These are phyloP conservation scores for Archaeoteleia sp. DNA, from an alignment of 2,888 invertebrate genomes.

Conservation along the genomic window DNA sequence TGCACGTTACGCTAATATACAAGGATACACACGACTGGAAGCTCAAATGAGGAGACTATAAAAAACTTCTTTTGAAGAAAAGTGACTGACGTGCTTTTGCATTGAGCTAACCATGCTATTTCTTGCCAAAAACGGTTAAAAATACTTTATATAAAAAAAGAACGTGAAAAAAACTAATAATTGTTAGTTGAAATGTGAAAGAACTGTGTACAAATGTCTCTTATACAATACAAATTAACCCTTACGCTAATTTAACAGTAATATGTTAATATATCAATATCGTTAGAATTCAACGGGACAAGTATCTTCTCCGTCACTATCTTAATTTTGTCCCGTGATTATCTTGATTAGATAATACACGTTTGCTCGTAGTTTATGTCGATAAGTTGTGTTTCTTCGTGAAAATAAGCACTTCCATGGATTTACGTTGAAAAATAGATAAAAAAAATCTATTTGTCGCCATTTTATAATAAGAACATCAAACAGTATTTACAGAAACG, in stretches of 20 bases:
- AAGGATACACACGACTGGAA: conserved; percentile 40
- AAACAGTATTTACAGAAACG: too few species aligned
- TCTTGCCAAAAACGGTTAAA: conserved; percentile 15
- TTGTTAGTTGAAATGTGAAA: conserved; percentile 63
- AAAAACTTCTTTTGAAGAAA: conserved; percentile 8
- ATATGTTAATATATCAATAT: conserved; percentile 34
- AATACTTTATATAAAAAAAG: conserved; percentile 27
- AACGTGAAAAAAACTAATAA: too few species aligned
- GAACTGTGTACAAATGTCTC: conserved; percentile 62
- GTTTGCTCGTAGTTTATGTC: too few species aligned
- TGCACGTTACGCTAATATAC: conserved; percentile 35
- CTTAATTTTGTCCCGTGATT: neutral
- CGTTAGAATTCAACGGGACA: too few species aligned
- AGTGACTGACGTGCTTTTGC: conserved; percentile 4
- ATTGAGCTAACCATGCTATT: conserved; percentile 28
- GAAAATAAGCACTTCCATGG: neutral
- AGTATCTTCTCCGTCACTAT: too few species aligned
- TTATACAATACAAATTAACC: conserved; percentile 43
- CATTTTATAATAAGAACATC: too few species aligned
- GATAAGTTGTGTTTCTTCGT: conserved; percentile 2
- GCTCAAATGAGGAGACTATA: conserved; percentile 45
- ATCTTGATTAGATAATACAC: neutral
- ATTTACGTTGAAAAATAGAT: neutral
- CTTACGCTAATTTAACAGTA: conserved; percentile 46
- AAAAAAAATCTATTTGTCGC: conserved; percentile 14